Percentiles rank a stretch among this genome's conserved stretches.
These are phyloP conservation scores for Trilocha varians DNA, from an alignment of 2,888 invertebrate genomes.

Conservation along the genomic window DNA sequence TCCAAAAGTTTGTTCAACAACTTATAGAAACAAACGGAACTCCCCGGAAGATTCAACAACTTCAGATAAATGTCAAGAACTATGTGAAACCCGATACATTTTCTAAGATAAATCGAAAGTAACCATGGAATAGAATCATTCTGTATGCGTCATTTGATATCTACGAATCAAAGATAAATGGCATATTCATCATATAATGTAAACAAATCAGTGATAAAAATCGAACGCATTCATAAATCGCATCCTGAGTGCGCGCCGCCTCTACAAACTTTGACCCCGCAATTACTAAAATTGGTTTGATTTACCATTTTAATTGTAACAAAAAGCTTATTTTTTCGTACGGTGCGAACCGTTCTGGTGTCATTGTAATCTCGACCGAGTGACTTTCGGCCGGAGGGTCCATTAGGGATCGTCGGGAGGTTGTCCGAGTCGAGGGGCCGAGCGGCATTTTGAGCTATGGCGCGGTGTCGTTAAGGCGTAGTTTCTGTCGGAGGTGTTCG, in stretches of 20 bases:
- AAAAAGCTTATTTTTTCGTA: conserved; percentile 70
- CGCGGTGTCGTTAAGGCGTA: conserved; percentile 63
- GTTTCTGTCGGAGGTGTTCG: conserved; percentile 66
- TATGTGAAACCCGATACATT: neutral
- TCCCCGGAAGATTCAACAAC: too few relatives aligned
- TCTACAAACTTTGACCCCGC: conserved; percentile 68
- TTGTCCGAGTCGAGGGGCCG: conserved; percentile 30
- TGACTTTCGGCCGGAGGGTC: conserved; percentile 66
- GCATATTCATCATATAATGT: conserved; percentile 22
- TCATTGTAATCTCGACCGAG: conserved; percentile 68
- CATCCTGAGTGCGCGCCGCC: conserved; percentile 42
- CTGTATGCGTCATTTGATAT: too few relatives aligned
- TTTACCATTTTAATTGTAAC: conserved; percentile 73
- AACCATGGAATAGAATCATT: too few relatives aligned
- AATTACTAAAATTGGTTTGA: conserved; percentile 74
- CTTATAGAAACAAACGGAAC: too few relatives aligned
- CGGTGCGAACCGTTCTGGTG: conserved; percentile 42
- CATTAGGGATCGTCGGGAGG: conserved; percentile 55
- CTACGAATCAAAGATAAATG: too few relatives aligned
- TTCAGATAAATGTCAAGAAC: neutral
- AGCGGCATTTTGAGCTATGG: conserved; percentile 65
- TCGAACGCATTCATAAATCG: conserved; percentile 46
- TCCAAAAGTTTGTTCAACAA: too few relatives aligned
- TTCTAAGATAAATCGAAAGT: neutral
- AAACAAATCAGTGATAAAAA: conserved; percentile 24